Base-by-base conservation (phyloP, 2,888 invertebrate genomes). In the Gortyna flavago region DNA sequence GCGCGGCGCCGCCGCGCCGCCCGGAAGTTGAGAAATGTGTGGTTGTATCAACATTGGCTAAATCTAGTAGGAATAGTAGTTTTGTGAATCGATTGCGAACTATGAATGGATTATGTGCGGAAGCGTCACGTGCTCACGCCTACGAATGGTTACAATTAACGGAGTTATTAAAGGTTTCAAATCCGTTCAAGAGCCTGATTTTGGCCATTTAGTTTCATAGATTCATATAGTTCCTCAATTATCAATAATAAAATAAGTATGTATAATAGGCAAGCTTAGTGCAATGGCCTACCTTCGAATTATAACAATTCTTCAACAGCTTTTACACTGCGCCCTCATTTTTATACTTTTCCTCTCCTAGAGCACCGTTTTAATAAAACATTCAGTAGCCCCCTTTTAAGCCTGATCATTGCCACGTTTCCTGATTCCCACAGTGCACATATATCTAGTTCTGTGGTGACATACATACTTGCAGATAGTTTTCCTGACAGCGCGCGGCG, bases 11-110 rank as follows among this genome's bases (percentile, higher is more conserved):
- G 79, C 75, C 73, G 65, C n/a, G 68, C 51, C 74, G 75, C 48
- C 81, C 84, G 88, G 88, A 87, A 85, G 65, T 80, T 85, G 71
- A 67, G 75, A 88, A 71, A 88, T 48, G 38, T 41, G 72, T 35
- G 61, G 68, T 61, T 62, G 44, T 72, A 80, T 75, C 79, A 67
- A 72, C 72, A 75, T 68, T 67, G 44, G 51, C 65, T 65, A 64
- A 38, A 67, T 77, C 70, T 73, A 71, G 70, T 65, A 65, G 73
- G 35, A 65, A 72, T 72, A 41, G 64, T 65, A 59, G 61, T 51
- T 75, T 75, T 35, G 64, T 61, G 69, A 65, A 75, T 75, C 32
- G 54, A 76, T 80, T 80, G 75, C 68, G 13, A 75, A 76, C 16
- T 69, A n/a, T 80, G 69, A 84, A 80, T 80, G 75, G 29, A 72